These are phyloP conservation scores for Erpetoichthys calabaricus DNA, from an alignment of 2,797 vertebrate genomes.

Conservation along the genomic window DNA sequence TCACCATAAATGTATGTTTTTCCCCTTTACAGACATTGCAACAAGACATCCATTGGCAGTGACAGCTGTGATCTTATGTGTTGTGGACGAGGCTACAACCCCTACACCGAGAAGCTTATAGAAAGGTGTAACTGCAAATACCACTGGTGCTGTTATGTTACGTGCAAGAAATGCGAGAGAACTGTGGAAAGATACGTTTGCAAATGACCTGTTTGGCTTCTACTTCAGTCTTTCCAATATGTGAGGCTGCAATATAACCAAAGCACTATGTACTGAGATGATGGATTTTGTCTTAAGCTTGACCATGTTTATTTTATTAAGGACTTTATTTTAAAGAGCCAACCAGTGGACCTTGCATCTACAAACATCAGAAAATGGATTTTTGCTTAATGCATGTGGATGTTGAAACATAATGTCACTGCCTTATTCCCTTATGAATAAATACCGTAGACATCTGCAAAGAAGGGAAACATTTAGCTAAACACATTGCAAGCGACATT, in stretches of 20 bases:
- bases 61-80: conserved; percentile 98
- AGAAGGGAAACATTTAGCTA: too few species aligned
- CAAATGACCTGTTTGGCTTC: conserved; percentile 52
- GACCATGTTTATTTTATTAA: conserved; percentile 36
- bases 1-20: not conserved
- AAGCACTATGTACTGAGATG: conserved; percentile 45
- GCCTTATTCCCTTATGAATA: too few species aligned
- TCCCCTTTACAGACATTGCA: conserved; percentile 73
- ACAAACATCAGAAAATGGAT: not conserved
- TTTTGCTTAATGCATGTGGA: not conserved
- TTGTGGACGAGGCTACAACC: conserved; percentile 94
- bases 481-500: too few species aligned
- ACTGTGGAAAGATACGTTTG: conserved; percentile 89
- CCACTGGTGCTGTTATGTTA: conserved; percentile 99
- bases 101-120: conserved; percentile 86
- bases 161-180: conserved; percentile 90
- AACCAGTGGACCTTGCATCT: not conserved
- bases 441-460: too few species aligned
- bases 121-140: conserved; percentile 97
- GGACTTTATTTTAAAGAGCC: conserved; percentile 25
- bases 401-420: not conserved
- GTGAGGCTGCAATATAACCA: conserved; percentile 38
- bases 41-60: conserved; percentile 87
- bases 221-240: conserved; percentile 4
- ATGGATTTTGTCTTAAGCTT: conserved; percentile 42